Percentiles rank a stretch among this genome's conserved stretches.
These are phyloP conservation scores for Apogon talboti DNA, from an alignment of 2,797 vertebrate species.

Conservation along the genomic window DNA sequence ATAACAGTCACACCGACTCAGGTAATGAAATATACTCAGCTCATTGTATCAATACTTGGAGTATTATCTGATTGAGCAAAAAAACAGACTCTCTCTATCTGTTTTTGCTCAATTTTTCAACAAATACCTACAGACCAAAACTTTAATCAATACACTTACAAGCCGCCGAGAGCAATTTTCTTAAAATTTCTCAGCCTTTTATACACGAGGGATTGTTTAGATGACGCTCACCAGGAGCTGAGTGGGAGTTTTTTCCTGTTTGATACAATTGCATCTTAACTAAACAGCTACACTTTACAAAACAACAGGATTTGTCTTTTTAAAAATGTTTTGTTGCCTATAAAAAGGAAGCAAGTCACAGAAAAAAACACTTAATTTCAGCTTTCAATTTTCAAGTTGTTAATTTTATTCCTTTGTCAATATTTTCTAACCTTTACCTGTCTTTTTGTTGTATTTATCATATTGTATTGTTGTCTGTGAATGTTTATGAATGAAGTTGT, in stretches of 20 bases:
- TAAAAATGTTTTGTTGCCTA: neutral
- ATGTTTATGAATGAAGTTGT: too few species aligned
- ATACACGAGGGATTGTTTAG: conserved; percentile 11
- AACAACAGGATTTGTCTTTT: neutral
- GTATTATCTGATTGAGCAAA: neutral
- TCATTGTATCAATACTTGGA: neutral
- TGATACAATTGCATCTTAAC: conserved; percentile 19
- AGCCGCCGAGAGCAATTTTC: conserved; percentile 12
- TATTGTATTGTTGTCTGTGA: too few species aligned
- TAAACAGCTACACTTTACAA: conserved; percentile 8
- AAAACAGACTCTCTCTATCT: neutral
- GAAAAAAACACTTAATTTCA: too few species aligned
- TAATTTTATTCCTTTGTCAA: too few species aligned
- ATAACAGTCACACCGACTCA: conserved; percentile 12
- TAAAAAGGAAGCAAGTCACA: too few species aligned
- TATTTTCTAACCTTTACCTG: too few species aligned
- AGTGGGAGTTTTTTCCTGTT: conserved; percentile 11
- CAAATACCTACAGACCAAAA: neutral
- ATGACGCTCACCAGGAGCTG: conserved; percentile 23
- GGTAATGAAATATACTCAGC: conserved; percentile 26
- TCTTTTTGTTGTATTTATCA: too few species aligned
- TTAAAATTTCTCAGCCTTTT: conserved; percentile 12
- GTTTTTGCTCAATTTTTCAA: neutral
- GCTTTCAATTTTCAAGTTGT: too few species aligned
- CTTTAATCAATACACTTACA: conserved; percentile 8